These are phyloP conservation scores for Craniophora ligustri DNA, from an alignment of 2,888 invertebrate species.

Conservation along the genomic window DNA sequence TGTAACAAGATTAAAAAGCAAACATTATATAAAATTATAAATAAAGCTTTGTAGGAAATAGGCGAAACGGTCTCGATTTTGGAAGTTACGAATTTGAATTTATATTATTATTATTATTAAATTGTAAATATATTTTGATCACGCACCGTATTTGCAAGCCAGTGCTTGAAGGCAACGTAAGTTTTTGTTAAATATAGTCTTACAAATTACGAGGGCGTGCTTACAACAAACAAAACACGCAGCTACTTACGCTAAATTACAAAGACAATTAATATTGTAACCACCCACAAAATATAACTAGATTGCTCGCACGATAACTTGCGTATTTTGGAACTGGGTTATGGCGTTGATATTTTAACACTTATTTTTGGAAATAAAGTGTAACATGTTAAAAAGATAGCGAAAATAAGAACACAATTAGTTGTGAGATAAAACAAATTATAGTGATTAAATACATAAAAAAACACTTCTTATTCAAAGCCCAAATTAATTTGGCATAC, in stretches of 20 bases:
- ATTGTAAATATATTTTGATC: slow-evolving; percentile 48
- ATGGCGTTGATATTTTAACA: neutral
- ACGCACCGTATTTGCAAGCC: slow-evolving; percentile 27
- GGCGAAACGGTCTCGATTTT: slow-evolving; percentile 33
- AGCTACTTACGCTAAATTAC: slow-evolving; percentile 37
- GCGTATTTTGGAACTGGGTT: neutral
- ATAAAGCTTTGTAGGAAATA: slow-evolving; percentile 47
- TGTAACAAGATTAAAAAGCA: slow-evolving; percentile 59
- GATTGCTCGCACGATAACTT: neutral
- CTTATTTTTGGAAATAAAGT: too few species aligned
- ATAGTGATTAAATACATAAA: too few species aligned
- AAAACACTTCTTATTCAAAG: too few species aligned
- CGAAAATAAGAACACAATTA: too few species aligned
- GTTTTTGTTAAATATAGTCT: slow-evolving; percentile 11
- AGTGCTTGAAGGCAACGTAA: slow-evolving; percentile 34
- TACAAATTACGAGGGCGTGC: slow-evolving; percentile 32
- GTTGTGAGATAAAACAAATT: too few species aligned
- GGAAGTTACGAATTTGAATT: slow-evolving; percentile 19
- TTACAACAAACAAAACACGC: slow-evolving; percentile 46
- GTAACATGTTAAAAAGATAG: too few species aligned
- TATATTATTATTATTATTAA: slow-evolving; percentile 31
- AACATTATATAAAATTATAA: slow-evolving; percentile 49
- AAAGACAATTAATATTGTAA: slow-evolving; percentile 21
- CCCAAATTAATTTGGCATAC: too few species aligned
- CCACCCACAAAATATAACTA: slow-evolving; percentile 20